A percentile compares a stretch with the other conserved stretches of the same genome.
Evolutionary conservation across 92 coral and sea anemone species (phyloP).

Genomic region (Parazoanthus atlanticus): DNA sequence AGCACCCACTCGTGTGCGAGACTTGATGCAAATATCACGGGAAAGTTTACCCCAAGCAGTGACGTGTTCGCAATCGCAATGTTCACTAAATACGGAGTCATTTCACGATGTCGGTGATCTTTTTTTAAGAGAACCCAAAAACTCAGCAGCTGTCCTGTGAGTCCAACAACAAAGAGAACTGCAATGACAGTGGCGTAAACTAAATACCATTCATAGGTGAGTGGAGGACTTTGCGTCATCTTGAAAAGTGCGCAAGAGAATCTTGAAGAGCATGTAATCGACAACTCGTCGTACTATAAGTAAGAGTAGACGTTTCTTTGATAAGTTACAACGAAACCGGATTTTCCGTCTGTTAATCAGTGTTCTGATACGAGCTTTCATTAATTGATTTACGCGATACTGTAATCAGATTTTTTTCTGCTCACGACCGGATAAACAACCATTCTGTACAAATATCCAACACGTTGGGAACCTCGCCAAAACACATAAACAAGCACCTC

Average conservation of each 20-base stretch:
- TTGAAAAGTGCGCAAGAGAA: not conserved
- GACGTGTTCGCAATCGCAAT: constrained; percentile 56
- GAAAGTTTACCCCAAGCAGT: constrained; percentile 39
- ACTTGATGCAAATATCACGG: constrained; percentile 49
- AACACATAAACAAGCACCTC: no score
- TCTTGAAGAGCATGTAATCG: not conserved
- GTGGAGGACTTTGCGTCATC: not conserved
- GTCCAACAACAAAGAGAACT: constrained; percentile 33
- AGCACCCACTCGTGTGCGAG: constrained; percentile 36
- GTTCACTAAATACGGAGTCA: constrained; percentile 51
- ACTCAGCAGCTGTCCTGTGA: constrained; percentile 27
- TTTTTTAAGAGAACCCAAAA: constrained; percentile 34
- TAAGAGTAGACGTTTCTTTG: not conserved
- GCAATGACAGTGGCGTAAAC: constrained; percentile 39
- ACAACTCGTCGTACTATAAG: not conserved
- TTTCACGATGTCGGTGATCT: constrained; percentile 48
- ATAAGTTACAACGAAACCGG: not conserved
- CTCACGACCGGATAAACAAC: no score
- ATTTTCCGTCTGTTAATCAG: not conserved
- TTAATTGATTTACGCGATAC: not conserved
- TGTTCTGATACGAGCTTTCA: not conserved
- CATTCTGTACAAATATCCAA: no score
- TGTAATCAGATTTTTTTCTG: no score
- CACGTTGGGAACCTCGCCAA: no score
- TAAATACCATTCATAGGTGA: constrained; percentile 17